A percentile compares a stretch with the other conserved stretches of the same genome.
Evolutionary conservation across 2,113 vertebrate species (phyloP).

Genomic region (Diphyllodes magnificus): DNA sequence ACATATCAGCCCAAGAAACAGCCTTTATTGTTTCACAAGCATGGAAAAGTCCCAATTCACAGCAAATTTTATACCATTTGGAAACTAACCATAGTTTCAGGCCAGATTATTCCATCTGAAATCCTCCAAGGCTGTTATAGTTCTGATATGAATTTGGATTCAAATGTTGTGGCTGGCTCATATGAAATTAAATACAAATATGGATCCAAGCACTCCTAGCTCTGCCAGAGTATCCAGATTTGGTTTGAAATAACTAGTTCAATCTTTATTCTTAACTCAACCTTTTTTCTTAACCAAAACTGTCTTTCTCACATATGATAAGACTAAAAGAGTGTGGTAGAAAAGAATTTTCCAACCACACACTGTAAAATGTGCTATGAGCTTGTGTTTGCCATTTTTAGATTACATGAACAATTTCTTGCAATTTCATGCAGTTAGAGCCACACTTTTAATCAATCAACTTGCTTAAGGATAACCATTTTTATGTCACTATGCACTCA

Average conservation of each 20-base stretch:
- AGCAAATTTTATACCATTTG: neutral
- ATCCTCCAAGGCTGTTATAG: neutral
- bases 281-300: neutral
- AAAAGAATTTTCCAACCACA: neutral
- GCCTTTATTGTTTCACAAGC: neutral
- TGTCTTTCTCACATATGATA: neutral
- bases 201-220: neutral
- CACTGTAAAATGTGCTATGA: neutral
- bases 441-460: neutral
- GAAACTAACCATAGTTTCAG: neutral
- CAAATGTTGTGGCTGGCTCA: constrained; percentile 8
- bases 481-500: neutral
- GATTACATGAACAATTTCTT: neutral
- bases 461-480: neutral
- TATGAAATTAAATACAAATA: neutral
- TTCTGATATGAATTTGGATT: constrained; percentile 13
- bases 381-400: neutral
- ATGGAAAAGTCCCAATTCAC: neutral
- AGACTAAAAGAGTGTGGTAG: neutral
- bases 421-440: neutral
- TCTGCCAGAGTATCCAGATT: neutral
- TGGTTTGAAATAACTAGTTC: neutral
- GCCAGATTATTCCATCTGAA: neutral
- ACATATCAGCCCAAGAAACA: neutral
- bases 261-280: neutral